Base-by-base conservation (phyloP, 1,140 invertebrate genomes). In the Lepidostoma basale region DNA sequence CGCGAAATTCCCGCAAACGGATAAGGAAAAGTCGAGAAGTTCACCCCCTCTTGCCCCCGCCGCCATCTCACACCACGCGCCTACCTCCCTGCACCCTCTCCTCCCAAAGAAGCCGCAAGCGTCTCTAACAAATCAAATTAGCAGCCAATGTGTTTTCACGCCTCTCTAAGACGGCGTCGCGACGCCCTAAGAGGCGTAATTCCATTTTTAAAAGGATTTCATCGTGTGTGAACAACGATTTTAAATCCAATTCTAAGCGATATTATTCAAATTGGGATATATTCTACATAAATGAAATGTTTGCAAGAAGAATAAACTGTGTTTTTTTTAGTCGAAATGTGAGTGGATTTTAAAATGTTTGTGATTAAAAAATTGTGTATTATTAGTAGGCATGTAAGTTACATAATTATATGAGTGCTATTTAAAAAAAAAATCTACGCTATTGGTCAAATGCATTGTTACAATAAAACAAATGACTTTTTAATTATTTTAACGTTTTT, bases 111-210 rank as follows among this genome's bases (percentile, higher is more conserved):
- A 60, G 67, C 67, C 59, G 44, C 67, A 62, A 68, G 42, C 67
- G 67, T 68, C 67, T 68, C 59, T 36, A 62, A 54, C 67, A 68
- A 68, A 68, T 68, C 58, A 45, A 68, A 68, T 68, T 68, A 68
- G 59, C 44, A 68, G 59, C 67, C 67, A 68, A 68, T 68, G 67
- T 68, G 67, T 68, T 68, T 68, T 68, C 58, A 33, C 59, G 45
- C 67, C 67, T 44, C 16, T 25, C 30, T 39, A 16, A 62, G 33
- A 22, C 66, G 25, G 54, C 33, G 56, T 59, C 56, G 36, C 56
- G 56, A 25, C 56, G 56, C 52, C 30, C 44, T 49, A 49, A 49
- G 62, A 45, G 36, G 36, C 45, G 62, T 67, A 67, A 67, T 54
- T 67, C 40, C 56, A 60, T 67, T 67, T 60, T 60, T 36, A 65